Evolutionary conservation across 2,113 vertebrate species (phyloP).

Genomic region (Tetrao urogallus): DNA sequence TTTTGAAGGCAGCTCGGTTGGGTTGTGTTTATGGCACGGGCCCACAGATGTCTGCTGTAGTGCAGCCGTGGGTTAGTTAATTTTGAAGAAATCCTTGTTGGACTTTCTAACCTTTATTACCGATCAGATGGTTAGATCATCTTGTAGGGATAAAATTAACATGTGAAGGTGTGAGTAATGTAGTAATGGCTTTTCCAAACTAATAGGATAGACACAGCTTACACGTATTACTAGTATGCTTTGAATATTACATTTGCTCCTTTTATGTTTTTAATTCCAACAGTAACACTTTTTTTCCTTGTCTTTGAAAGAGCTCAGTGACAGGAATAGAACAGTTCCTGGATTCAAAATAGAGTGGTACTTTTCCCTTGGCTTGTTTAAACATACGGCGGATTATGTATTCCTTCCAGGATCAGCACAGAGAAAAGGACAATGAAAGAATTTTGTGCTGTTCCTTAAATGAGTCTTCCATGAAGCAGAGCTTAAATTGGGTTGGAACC

Average conservation of each 20-base stretch:
- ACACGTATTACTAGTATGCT: accelerated
- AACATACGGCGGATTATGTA: neutral
- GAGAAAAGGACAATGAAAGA: slow-evolving; percentile 23
- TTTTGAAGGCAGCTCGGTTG: neutral
- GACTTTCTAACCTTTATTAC: neutral
- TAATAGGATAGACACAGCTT: neutral
- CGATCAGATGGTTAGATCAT: neutral
- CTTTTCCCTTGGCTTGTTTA: slow-evolving; percentile 21
- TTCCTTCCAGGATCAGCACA: slow-evolving; percentile 37
- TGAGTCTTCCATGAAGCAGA: slow-evolving; percentile 8
- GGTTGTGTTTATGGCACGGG: neutral
- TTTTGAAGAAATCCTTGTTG: neutral
- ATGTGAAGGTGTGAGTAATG: neutral
- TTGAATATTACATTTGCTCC: neutral
- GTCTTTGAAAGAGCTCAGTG: neutral
- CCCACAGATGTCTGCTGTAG: neutral
- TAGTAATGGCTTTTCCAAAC: neutral
- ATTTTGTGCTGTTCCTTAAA: slow-evolving; percentile 25
- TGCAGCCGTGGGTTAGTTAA: neutral
- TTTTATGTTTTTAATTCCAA: neutral
- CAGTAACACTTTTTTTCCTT: neutral
- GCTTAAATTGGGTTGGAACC: slow-evolving; percentile 30
- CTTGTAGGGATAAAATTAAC: neutral
- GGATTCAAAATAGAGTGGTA: neutral
- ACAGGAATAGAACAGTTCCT: neutral